phyloP scores from a whole-genome alignment of 2,113 vertebrate species.

The Microtus montanus region DNA sequence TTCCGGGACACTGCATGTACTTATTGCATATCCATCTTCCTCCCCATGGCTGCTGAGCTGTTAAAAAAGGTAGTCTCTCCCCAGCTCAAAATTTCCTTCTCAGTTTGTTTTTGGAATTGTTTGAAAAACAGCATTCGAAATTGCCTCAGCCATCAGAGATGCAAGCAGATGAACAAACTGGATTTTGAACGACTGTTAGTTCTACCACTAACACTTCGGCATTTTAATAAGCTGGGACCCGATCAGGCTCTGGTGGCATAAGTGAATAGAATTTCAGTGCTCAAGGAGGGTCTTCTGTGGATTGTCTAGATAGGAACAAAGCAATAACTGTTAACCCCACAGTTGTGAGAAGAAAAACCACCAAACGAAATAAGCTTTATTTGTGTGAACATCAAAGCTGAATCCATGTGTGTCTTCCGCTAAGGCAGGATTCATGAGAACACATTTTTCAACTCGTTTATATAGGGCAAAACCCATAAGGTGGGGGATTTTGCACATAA shows the following conservation, averaged over 20 bases:
- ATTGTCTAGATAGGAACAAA: conserved; percentile 45
- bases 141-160: neutral
- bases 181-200: neutral
- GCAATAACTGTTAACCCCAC: neutral
- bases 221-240: neutral
- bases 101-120: neutral
- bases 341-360: neutral
- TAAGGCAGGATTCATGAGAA: neutral
- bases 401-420: neutral
- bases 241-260: neutral
- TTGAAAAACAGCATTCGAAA: conserved; percentile 19
- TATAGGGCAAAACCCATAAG: neutral
- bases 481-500: neutral
- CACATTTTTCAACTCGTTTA: neutral
- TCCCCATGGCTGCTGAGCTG: neutral
- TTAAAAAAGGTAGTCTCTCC: neutral
- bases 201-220: neutral
- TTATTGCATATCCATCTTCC: neutral
- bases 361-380: neutral
- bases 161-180: neutral
- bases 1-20: rapidly evolving
- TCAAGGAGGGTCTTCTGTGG: neutral
- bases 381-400: neutral
- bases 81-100: neutral
- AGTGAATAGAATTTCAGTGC: neutral